phyloP scores from a whole-genome alignment of 2,113 vertebrate species.

The Diglossa brunneiventris region DNA sequence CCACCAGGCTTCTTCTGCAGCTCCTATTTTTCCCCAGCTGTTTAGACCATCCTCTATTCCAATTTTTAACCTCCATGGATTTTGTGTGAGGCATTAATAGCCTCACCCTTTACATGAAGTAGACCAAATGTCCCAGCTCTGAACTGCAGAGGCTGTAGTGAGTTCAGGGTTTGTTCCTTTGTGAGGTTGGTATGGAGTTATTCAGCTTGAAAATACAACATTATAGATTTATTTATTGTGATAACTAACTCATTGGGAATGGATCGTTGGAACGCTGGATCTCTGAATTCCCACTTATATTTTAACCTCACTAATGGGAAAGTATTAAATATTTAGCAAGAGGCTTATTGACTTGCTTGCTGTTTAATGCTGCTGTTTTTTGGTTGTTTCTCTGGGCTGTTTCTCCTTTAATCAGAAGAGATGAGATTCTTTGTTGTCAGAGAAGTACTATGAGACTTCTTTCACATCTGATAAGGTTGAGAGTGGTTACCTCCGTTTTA shows the following conservation, averaged over 20 bases:
- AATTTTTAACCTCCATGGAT: not conserved
- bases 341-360: not conserved
- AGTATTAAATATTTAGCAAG: constrained; percentile 23
- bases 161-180: not conserved
- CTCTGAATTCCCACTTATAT: not conserved
- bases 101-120: not conserved
- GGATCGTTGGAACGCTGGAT: not conserved
- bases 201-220: not conserved
- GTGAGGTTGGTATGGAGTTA: not conserved
- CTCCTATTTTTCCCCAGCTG: not conserved
- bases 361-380: not conserved
- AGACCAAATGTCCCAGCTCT: not conserved
- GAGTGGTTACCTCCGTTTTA: constrained; percentile 8
- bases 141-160: not conserved
- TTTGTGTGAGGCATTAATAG: not conserved
- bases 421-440: not conserved
- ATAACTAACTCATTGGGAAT: not conserved
- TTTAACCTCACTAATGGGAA: not conserved
- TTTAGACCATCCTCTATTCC: not conserved
- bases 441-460: not conserved
- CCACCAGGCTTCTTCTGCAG: not conserved
- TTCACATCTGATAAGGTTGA: not conserved
- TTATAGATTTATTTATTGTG: not conserved
- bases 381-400: not conserved
- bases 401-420: not conserved